Evolutionary conservation across 1,140 invertebrate species (phyloP).

Genomic region (Papilio glaucus): DNA sequence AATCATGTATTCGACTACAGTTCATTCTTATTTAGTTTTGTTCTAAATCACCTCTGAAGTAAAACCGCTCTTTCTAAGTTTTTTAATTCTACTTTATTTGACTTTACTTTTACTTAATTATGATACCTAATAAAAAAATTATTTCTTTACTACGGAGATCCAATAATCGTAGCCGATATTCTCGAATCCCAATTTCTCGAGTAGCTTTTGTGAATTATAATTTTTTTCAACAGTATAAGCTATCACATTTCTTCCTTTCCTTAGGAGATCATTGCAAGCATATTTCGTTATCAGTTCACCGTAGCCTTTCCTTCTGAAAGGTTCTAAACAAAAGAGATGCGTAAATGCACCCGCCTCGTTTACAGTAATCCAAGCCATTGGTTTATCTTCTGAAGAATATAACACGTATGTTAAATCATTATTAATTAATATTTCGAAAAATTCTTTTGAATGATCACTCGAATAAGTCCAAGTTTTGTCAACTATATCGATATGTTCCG

Average conservation of each 20-base stretch:
- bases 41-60: too few relatives aligned
- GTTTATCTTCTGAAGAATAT: constrained; percentile 45
- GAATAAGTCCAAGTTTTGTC: constrained; percentile 54
- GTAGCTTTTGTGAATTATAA: constrained; percentile 46
- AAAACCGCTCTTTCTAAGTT: too few relatives aligned
- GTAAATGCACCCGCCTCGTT: constrained; percentile 45
- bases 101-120: too few relatives aligned
- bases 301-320: constrained; percentile 54
- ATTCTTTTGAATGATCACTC: constrained; percentile 31
- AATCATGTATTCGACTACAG: too few relatives aligned
- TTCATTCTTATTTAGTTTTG: too few relatives aligned
- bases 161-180: constrained; percentile 45
- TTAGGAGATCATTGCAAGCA: constrained; percentile 48
- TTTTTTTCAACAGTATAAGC: constrained; percentile 50
- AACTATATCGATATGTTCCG: constrained; percentile 48
- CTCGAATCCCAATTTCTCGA: constrained; percentile 53
- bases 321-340: constrained; percentile 53
- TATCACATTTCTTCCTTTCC: constrained; percentile 47
- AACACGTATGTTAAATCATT: constrained; percentile 48
- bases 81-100: too few relatives aligned
- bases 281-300: constrained; percentile 53
- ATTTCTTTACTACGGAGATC: constrained; percentile 39
- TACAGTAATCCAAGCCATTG: constrained; percentile 49
- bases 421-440: constrained; percentile 46
- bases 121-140: too few relatives aligned